Base-by-base conservation (phyloP, 2,888 invertebrate species). In the Prenolepis imparis region DNA sequence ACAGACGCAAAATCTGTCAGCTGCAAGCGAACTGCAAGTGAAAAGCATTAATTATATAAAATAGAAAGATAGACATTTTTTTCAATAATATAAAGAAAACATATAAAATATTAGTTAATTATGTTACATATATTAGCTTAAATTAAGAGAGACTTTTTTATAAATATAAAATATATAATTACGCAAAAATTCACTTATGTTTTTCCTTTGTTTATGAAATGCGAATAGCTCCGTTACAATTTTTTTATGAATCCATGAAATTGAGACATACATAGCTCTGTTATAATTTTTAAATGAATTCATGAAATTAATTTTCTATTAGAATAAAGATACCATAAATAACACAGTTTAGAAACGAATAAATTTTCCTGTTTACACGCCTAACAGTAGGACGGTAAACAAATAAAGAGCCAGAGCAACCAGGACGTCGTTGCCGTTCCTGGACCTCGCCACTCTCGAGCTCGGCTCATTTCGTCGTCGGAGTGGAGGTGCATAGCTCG, bases 401-500 rank as follows among this genome's bases (percentile, higher is more conserved):
- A 41, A 68, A 72, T 48, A n/a, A 24, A 59, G 28, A 24, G n/a
- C 3, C 28, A 4, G 39, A 41, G 41, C 48, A 57, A 63, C 4
- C 64, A 66, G 63, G 36, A 77, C 44, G 52, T 24, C 11, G 68
- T 36, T 84, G 86, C 52, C 89, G 89, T 81, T 82, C 90, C 89
- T 89, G 89, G 86, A 72, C 63, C 64, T 72, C 78, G 84, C 67
- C 73, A 72, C 78, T 86, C 78, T 78, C 83, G 59, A 87, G 91
- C 84, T 88, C 82, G 77, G 78, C 84, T 91, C 86, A 89, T 86
- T 90, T 83, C 82, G 84, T 86, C 83, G 87, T 87, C 82, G 90
- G 87, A 84, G 78, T 83, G 86, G 83, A 81, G 85, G 84, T 85
- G 86, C 75, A 86, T 66, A 88, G 77, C 75, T 52, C 86, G 87